These are phyloP conservation scores for Paramacrobiotus metropolitanus DNA, from an alignment of 1,140 invertebrate species.

Conservation along the genomic window DNA sequence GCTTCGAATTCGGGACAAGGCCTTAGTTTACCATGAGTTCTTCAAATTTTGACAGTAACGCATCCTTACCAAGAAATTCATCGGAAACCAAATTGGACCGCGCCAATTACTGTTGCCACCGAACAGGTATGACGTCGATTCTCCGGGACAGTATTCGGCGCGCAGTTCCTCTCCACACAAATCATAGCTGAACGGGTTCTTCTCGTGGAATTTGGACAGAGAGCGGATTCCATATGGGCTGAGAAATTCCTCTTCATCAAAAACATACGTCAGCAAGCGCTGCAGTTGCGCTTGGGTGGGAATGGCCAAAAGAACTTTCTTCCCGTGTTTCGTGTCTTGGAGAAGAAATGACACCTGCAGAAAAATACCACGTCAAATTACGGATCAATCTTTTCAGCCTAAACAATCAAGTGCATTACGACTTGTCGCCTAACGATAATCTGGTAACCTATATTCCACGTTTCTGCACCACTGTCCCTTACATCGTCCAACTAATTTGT, in stretches of 20 bases:
- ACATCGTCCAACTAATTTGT: too few relatives aligned
- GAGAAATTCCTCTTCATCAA: constrained; percentile 24
- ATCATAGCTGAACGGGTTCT: constrained; percentile 17
- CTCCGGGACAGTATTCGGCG: constrained; percentile 22
- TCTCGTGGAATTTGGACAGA: constrained; percentile 22
- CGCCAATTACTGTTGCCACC: constrained; percentile 29
- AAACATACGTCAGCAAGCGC: constrained; percentile 18
- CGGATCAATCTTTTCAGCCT: too few relatives aligned
- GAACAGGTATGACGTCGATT: constrained; percentile 22
- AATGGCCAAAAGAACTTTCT: constrained; percentile 17
- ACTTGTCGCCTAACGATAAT: too few relatives aligned
- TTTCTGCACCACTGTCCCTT: too few relatives aligned
- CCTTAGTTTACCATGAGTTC: too few relatives aligned
- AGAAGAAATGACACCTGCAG: too few relatives aligned
- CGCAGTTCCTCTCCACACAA: constrained; percentile 14
- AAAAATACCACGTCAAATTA: too few relatives aligned
- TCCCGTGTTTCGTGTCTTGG: constrained; percentile 3
- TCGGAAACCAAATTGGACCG: constrained; percentile 23
- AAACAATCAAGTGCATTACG: too few relatives aligned
- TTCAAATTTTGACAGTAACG: background rate
- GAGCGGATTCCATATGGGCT: constrained; percentile 24
- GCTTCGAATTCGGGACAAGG: too few relatives aligned
- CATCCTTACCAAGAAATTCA: constrained; percentile 13
- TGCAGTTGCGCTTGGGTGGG: constrained; percentile 20
- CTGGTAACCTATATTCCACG: too few relatives aligned